These are phyloP conservation scores for Drosophila ochracea DNA, from an alignment of 2,888 invertebrate genomes.

Conservation along the genomic window DNA sequence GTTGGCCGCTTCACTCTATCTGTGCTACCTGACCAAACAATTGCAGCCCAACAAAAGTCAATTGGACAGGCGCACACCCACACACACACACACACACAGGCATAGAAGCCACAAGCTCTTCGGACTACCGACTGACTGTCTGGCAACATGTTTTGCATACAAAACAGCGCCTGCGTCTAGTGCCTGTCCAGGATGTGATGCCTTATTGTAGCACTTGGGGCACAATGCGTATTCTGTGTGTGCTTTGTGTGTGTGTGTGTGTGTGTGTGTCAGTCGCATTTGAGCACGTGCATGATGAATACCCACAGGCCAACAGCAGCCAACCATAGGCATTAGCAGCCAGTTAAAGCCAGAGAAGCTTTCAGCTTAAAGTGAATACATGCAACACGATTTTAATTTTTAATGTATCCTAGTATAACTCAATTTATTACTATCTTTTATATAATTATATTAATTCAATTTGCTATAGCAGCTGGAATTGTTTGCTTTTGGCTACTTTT, in stretches of 20 bases:
- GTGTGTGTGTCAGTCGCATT: constrained; percentile 1
- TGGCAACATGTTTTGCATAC: constrained; percentile 71
- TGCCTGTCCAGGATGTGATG: constrained; percentile 58
- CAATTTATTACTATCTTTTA: neutral
- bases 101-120: constrained; percentile 13
- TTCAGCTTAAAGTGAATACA: constrained; percentile 1
- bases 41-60: constrained; percentile 65
- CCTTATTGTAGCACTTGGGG: constrained; percentile 59
- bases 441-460: neutral
- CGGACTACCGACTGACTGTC: constrained; percentile 36
- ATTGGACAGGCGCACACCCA: constrained; percentile 55
- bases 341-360: neutral
- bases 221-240: constrained; percentile 36
- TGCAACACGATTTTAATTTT: neutral
- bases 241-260: constrained; percentile 24
- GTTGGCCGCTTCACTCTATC: constrained; percentile 5
- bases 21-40: constrained; percentile 61
- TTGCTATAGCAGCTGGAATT: constrained; percentile 1
- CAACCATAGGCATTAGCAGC: constrained; percentile 25
- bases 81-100: constrained; percentile 20
- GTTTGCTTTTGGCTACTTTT: constrained; percentile 22
- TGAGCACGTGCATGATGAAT: constrained; percentile 9
- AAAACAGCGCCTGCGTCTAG: constrained; percentile 53
- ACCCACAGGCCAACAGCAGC: constrained; percentile 12
- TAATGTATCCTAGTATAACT: neutral